These are phyloP conservation scores for Ectropis crepuscularia DNA, from an alignment of 2,888 invertebrate genomes.

Conservation along the genomic window DNA sequence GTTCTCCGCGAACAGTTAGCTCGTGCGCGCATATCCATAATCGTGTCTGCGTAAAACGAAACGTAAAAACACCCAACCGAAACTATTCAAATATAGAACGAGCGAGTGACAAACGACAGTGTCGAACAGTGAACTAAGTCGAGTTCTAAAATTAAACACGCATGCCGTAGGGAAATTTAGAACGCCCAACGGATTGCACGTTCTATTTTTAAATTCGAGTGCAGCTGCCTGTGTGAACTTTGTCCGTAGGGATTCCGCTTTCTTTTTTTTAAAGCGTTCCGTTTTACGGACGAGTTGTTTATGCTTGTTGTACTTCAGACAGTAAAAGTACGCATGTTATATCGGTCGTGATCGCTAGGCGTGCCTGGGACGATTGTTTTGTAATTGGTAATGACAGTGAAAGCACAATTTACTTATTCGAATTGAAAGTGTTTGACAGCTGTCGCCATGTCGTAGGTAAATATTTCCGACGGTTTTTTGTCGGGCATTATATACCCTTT, in stretches of 20 bases:
- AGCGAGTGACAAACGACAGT: conserved; percentile 77
- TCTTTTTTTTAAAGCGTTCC: conserved; percentile 58
- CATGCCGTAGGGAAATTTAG: conserved; percentile 81
- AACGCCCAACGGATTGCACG: conserved; percentile 79
- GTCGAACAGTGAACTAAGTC: conserved; percentile 80
- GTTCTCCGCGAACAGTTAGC: conserved; percentile 58
- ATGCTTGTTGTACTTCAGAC: conserved; percentile 40
- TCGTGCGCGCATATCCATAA: conserved; percentile 55
- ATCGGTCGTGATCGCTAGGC: conserved; percentile 56
- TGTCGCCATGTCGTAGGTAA: conserved; percentile 58
- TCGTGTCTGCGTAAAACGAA: conserved; percentile 54
- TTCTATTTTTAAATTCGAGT: conserved; percentile 74
- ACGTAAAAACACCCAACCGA: conserved; percentile 49
- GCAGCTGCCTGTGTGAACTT: conserved; percentile 81
- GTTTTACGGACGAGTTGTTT: conserved; percentile 46
- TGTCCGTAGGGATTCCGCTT: conserved; percentile 70
- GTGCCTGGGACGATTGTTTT: conserved; percentile 58
- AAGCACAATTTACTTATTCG: conserved; percentile 46
- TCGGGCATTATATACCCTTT: conserved; percentile 44
- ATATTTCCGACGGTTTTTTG: conserved; percentile 58
- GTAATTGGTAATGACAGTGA: conserved; percentile 73
- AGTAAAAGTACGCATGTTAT: conserved; percentile 43
- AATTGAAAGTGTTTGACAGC: conserved; percentile 49
- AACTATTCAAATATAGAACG: conserved; percentile 61
- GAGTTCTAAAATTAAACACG: conserved; percentile 77